Evolutionary conservation across 2,797 vertebrate species (phyloP).

Genomic region (Silurus lanzhouensis): DNA sequence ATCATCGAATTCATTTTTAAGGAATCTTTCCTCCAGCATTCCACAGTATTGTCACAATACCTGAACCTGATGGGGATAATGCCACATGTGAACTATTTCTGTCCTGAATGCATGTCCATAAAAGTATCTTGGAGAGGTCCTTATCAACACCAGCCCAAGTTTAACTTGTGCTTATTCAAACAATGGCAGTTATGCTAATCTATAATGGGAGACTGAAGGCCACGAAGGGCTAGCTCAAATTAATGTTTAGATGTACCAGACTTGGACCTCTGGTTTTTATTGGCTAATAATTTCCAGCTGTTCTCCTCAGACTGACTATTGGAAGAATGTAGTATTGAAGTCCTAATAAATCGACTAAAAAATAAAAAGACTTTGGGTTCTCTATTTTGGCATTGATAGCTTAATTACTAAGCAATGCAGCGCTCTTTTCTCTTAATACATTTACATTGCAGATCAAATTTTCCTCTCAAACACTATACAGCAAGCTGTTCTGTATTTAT

Average conservation of each 20-base stretch:
- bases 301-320: constrained; percentile 20
- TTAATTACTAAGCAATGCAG: constrained; percentile 1
- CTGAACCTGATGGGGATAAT: background rate
- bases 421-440: background rate
- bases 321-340: constrained; percentile 14
- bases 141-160: constrained; percentile 40
- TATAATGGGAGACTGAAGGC: constrained; percentile 22
- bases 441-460: constrained; percentile 12
- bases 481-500: background rate
- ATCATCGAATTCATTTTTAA: background rate
- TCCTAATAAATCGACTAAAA: constrained; percentile 45
- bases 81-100: constrained; percentile 28
- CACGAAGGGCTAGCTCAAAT: constrained; percentile 25
- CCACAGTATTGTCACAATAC: background rate
- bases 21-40: background rate
- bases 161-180: constrained; percentile 47
- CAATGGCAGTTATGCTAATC: constrained; percentile 46
- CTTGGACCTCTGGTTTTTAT: constrained; percentile 16
- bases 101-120: constrained; percentile 26
- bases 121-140: constrained; percentile 30
- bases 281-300: constrained; percentile 55
- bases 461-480: constrained; percentile 23
- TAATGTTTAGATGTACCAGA: constrained; percentile 27
- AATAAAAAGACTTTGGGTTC: constrained; percentile 20
- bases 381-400: constrained; percentile 19